Evolutionary conservation across 2,113 vertebrate genomes (phyloP).

Genomic region (Erythrocebus patas): DNA sequence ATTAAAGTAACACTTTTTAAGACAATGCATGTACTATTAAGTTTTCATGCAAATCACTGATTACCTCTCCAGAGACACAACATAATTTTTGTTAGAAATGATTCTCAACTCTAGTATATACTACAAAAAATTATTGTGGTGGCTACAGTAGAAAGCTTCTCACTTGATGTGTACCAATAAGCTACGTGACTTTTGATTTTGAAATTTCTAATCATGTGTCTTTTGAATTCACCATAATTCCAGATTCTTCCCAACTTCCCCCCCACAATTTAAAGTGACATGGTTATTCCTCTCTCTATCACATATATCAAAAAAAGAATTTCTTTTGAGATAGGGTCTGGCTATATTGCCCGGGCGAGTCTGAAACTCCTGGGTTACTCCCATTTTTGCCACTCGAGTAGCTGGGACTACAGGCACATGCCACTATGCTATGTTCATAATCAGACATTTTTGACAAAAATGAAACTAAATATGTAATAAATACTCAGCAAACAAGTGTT

Average conservation of each 20-base stretch:
- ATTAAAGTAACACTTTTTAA: constrained; percentile 8
- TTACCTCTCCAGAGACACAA: neutral
- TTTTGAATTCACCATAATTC: neutral
- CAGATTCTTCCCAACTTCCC: constrained; percentile 21
- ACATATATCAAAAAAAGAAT: neutral
- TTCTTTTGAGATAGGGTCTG: neutral
- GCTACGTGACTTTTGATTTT: neutral
- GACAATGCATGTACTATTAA: neutral
- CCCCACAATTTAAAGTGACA: neutral
- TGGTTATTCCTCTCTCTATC: neutral
- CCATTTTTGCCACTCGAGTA: neutral
- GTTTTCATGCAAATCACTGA: neutral
- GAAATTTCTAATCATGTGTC: neutral
- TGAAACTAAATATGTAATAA: constrained; percentile 19
- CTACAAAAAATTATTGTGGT: neutral
- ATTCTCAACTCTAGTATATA: neutral
- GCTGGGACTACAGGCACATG: neutral
- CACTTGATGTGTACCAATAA: neutral
- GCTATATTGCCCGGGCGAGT: neutral
- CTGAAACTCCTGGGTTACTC: neutral
- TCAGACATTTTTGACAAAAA: neutral
- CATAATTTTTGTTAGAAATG: constrained; percentile 6
- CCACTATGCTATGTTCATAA: neutral
- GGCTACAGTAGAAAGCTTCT: neutral
- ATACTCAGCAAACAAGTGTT: constrained; percentile 17